Evolutionary conservation across 2,113 vertebrate genomes (phyloP).

Genomic region (Ammospiza caudacuta): DNA sequence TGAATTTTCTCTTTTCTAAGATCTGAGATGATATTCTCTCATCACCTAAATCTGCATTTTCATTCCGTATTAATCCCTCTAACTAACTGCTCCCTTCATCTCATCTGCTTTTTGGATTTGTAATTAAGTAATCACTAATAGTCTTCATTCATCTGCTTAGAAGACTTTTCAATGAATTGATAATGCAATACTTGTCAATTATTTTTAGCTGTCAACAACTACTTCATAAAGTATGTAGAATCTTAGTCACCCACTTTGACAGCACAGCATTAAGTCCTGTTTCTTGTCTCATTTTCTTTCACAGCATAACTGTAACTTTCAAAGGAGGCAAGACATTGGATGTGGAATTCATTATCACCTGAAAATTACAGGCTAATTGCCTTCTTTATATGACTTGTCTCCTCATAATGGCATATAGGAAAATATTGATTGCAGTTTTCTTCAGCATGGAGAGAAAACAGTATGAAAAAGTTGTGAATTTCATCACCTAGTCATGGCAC

Average conservation of each 20-base stretch:
- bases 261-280: neutral
- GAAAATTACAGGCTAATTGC: constrained; percentile 77
- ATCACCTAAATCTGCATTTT: neutral
- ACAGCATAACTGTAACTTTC: constrained; percentile 52
- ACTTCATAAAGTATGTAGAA: neutral
- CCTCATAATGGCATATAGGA: constrained; percentile 65
- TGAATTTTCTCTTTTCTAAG: neutral
- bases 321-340: constrained; percentile 61
- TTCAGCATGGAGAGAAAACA: neutral
- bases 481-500: neutral
- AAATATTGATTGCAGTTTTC: constrained; percentile 68
- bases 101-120: neutral
- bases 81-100: neutral
- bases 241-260: neutral
- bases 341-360: constrained; percentile 72
- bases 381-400: constrained; percentile 67
- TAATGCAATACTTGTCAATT: neutral
- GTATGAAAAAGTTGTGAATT: constrained; percentile 42
- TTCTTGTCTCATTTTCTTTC: constrained; percentile 42
- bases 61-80: neutral
- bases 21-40: neutral
- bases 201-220: neutral
- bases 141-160: neutral
- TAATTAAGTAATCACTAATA: constrained; percentile 18
- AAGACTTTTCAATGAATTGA: neutral